Base-by-base conservation (phyloP, 2,797 vertebrate species). In the Crenichthys baileyi region DNA sequence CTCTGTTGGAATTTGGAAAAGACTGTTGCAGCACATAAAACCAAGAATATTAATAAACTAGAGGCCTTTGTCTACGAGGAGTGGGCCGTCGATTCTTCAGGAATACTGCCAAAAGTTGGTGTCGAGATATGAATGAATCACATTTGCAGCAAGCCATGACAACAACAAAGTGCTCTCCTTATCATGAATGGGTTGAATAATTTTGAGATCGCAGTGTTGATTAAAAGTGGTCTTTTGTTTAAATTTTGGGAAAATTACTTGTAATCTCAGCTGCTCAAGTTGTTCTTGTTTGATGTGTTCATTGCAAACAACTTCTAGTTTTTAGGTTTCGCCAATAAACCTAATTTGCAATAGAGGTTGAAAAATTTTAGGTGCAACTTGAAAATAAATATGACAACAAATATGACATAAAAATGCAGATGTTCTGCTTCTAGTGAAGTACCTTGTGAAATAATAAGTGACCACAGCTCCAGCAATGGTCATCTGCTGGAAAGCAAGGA, bases 401-500 rank as follows among this genome's bases (percentile, higher is more conserved):
- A 74, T 5, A 50, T 53, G 6, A 3, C 53, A 8, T 8, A 20
- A 15, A 29, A 15, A 41, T 15, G 39, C 1, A 3, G 9, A 20
- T 15, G 24, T 29, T 26, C 41, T 26, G n/a, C 1, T 1, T 26
- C 5, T 72, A 61, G 26, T 84, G 82, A 39, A 26, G 88, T 83
- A 98, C 98, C 97, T 97, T 70, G 98, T 99, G 86, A 99, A 99
- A 93, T 99, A 99, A 94, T 99, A 99, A 0, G 97, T 98, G 87
- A 99, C 98, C 65, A 99, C 98, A 18, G 98, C 97, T 67, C 98
- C 98, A 7, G 98, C 97, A 20, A 99, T 96, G 1, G 97, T 98
- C 98, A 99, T 99, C 92, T 99, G 98, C 90, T 99, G 98, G 94
- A 98, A 99, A 2, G 98, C 98, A 0, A 99, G 94, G 79, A 99